Conservation (phyloP, 2,797 vertebrate species). For the Megalops cyprinoides region DNA sequence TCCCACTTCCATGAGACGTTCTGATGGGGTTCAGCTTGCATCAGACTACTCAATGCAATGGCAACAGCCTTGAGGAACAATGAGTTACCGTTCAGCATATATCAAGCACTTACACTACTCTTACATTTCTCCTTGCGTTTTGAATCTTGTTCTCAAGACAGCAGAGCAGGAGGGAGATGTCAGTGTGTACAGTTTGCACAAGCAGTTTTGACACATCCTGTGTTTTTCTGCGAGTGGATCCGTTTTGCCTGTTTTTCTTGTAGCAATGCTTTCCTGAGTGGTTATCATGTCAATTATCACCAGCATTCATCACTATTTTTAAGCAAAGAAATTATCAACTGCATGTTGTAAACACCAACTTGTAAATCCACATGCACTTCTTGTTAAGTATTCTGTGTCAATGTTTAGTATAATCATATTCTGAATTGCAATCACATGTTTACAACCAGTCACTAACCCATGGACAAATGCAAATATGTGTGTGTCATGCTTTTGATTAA, state of each 20-base stretch:
- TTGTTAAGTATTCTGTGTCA: not conserved
- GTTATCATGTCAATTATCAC: slow-evolving; percentile 15
- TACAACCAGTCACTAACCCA: not conserved
- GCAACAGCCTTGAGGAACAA: not conserved
- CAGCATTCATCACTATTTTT: slow-evolving; percentile 16
- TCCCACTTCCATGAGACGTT: no score
- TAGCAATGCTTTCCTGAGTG: slow-evolving; percentile 9
- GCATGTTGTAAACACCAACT: slow-evolving; percentile 21
- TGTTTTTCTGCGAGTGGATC: slow-evolving; percentile 21
- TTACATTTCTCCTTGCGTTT: not conserved
- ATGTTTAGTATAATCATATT: not conserved
- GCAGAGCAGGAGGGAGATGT: not conserved
- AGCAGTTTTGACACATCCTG: not conserved
- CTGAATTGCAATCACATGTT: not conserved
- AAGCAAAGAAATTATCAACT: slow-evolving; percentile 15
- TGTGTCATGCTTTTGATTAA: not conserved
- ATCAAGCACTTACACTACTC: no score
- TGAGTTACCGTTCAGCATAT: no score
- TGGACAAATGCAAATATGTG: not conserved
- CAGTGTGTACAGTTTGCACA: not conserved
- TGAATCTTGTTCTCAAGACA: not conserved
- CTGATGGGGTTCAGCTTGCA: not conserved
- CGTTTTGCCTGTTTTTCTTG: slow-evolving; percentile 23
- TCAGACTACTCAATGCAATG: not conserved
- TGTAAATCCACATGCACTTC: not conserved